Evolutionary conservation across 2,888 invertebrate genomes (phyloP).

Genomic region (Steinernema scapterisci): DNA sequence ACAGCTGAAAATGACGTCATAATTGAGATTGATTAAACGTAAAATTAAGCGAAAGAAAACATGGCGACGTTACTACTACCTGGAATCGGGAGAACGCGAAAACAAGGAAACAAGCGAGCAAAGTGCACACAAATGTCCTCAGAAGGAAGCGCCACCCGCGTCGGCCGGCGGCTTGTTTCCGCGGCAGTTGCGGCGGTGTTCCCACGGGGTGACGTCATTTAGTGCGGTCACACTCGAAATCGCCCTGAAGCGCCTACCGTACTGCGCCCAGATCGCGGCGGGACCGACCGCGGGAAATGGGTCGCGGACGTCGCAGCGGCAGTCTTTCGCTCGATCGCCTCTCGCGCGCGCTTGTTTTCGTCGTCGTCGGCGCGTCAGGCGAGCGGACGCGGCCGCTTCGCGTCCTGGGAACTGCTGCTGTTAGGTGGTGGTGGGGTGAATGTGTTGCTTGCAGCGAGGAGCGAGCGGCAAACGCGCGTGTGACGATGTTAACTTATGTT

Average conservation of each 20-base stretch:
- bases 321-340: constrained; percentile 22
- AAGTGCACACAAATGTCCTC: not conserved
- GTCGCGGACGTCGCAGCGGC: constrained; percentile 1
- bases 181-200: too few relatives aligned
- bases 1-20: not conserved
- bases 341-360: constrained; percentile 29
- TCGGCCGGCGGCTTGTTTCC: too few relatives aligned
- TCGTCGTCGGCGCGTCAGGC: constrained; percentile 2
- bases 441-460: constrained; percentile 22
- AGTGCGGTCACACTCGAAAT: not conserved
- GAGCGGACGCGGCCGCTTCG: constrained; percentile 3
- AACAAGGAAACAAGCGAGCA: constrained; percentile 1
- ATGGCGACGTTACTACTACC: not conserved
- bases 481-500: constrained; percentile 32
- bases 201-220: not conserved
- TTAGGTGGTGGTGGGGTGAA: not conserved
- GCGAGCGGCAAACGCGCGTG: constrained; percentile 24
- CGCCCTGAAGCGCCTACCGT: not conserved
- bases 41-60: not conserved
- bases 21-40: not conserved
- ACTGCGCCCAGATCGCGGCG: not conserved
- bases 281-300: constrained; percentile 20
- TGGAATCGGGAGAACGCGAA: not conserved
- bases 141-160: not conserved
- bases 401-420: constrained; percentile 1